These are phyloP conservation scores for Nothura maculosa DNA, from an alignment of 2,797 vertebrate species.

Conservation along the genomic window DNA sequence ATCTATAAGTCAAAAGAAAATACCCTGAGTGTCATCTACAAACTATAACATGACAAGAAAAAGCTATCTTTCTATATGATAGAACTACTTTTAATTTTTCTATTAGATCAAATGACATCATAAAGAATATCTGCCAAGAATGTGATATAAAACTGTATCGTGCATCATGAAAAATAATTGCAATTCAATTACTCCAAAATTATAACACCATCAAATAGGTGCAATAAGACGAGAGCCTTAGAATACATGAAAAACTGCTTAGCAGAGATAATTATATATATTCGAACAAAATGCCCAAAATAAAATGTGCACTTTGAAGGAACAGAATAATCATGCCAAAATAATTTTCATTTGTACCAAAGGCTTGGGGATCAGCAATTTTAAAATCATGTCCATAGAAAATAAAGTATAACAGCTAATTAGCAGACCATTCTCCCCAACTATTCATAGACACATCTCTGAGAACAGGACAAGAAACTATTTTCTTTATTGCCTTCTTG, in stretches of 20 bases:
- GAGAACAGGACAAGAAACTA: background rate
- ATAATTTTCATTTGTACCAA: constrained; percentile 15
- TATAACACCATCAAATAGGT: constrained; percentile 78
- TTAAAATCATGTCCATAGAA: background rate
- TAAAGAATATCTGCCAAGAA: constrained; percentile 82
- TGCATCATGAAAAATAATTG: constrained; percentile 85
- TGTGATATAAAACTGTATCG: constrained; percentile 79
- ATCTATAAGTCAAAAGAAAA: constrained; percentile 71
- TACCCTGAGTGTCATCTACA: constrained; percentile 62
- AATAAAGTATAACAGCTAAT: background rate
- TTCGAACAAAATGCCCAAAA: constrained; percentile 68
- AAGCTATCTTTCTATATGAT: constrained; percentile 72
- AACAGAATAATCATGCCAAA: constrained; percentile 54
- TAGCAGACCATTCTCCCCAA: background rate
- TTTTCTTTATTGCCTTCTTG: background rate
- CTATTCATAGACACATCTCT: background rate
- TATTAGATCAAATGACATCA: constrained; percentile 79
- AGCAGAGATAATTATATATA: constrained; percentile 74
- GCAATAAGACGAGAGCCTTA: constrained; percentile 74
- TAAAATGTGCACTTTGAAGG: constrained; percentile 65
- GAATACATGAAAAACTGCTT: constrained; percentile 76
- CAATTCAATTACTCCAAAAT: constrained; percentile 81
- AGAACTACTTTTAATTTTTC: constrained; percentile 81
- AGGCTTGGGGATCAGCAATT: constrained; percentile 33
- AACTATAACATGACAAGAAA: constrained; percentile 75